Conservation (phyloP, 2,888 invertebrate species). For the Ceraclea dissimilis region DNA sequence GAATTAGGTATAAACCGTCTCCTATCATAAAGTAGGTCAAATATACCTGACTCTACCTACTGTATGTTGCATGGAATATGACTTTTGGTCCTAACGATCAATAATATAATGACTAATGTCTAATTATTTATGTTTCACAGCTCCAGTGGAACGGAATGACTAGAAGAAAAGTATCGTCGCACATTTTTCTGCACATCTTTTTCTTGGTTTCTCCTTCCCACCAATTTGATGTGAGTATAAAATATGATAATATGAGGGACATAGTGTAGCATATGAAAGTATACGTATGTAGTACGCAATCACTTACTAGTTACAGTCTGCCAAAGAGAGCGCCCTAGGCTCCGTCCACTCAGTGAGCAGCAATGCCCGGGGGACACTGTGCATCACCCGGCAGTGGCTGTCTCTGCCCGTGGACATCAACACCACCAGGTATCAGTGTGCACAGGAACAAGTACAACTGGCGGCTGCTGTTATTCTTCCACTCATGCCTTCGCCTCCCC, state of each 20-base stretch:
- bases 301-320: not conserved
- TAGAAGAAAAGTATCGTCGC: constrained; percentile 1
- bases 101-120: too few species aligned
- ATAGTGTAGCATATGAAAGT: too few species aligned
- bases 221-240: constrained; percentile 12
- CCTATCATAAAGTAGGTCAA: too few species aligned
- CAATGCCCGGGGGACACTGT: constrained; percentile 62
- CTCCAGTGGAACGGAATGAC: constrained; percentile 14
- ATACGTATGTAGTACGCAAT: too few species aligned
- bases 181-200: constrained; percentile 5
- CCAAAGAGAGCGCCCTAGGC: constrained; percentile 55
- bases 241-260: not conserved
- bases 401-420: constrained; percentile 62
- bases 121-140: not conserved
- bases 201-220: constrained; percentile 6
- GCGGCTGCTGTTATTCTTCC: constrained; percentile 69
- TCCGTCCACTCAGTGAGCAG: constrained; percentile 69
- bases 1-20: too few species aligned
- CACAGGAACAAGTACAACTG: constrained; percentile 71
- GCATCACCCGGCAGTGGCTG: constrained; percentile 62
- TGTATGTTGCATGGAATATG: too few species aligned
- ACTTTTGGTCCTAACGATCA: too few species aligned
- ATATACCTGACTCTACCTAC: too few species aligned
- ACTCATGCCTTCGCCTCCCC: constrained; percentile 51
- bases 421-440: constrained; percentile 64